phyloP scores from a whole-genome alignment of 2,797 vertebrate species.

The Morus bassanus region DNA sequence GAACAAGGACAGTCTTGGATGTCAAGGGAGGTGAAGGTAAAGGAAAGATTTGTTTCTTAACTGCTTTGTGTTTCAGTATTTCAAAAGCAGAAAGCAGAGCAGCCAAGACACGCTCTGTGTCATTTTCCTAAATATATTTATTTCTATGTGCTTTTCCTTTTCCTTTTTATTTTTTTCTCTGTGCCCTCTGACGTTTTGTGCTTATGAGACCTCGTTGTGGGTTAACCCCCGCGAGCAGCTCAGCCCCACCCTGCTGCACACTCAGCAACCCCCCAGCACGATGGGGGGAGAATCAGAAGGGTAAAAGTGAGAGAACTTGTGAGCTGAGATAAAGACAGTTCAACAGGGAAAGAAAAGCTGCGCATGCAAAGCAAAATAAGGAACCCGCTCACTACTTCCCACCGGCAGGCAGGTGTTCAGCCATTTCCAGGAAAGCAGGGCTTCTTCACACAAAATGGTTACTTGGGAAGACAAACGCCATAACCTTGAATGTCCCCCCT shows the following conservation, averaged over 20 bases:
- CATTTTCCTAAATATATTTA: background rate
- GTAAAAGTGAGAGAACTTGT: background rate
- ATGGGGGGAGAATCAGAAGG: background rate
- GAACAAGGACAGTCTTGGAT: background rate
- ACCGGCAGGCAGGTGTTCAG: background rate
- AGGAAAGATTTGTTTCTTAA: background rate
- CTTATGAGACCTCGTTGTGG: background rate
- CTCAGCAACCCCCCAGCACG: background rate
- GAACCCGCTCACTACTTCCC: background rate
- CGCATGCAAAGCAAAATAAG: background rate
- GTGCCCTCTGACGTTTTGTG: background rate
- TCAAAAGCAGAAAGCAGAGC: background rate
- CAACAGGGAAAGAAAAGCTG: background rate
- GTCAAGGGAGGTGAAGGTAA: background rate
- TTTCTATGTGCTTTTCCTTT: background rate
- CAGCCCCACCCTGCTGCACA: background rate
- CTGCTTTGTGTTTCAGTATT: background rate
- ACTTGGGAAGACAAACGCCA: background rate
- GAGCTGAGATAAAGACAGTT: background rate
- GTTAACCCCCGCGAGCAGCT: background rate
- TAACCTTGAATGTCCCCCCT: background rate
- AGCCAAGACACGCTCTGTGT: background rate
- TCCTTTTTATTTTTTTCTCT: background rate
- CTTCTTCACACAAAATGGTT: background rate
- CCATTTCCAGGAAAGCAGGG: background rate